Evolutionary conservation across 2,888 invertebrate species (phyloP).

Genomic region (Andrena marginata): DNA sequence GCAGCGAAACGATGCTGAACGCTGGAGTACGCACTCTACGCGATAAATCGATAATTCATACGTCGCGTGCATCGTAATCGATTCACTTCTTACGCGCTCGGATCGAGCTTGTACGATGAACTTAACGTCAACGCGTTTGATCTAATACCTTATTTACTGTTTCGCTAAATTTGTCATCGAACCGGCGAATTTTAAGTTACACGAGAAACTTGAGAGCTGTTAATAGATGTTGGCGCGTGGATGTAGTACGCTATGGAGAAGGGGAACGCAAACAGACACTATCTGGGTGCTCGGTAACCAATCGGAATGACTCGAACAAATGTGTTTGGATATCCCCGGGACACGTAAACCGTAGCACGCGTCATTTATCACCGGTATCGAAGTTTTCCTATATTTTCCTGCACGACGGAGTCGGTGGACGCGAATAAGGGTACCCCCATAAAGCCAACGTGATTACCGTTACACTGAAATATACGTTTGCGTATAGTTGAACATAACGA

Average conservation of each 20-base stretch:
- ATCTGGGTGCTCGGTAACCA: background rate
- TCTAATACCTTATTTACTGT: no score
- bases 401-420: slow-evolving; percentile 21
- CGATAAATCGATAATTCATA: slow-evolving; percentile 43
- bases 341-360: slow-evolving; percentile 17
- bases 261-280: background rate
- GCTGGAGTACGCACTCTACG: background rate
- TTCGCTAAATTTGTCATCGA: no score
- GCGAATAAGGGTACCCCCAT: slow-evolving; percentile 45
- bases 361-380: slow-evolving; percentile 31
- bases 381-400: slow-evolving; percentile 10
- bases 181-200: no score
- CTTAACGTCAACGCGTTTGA: no score
- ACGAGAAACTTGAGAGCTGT: no score
- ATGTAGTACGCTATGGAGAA: background rate
- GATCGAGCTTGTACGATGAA: no score
- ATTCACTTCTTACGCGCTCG: slow-evolving; percentile 2
- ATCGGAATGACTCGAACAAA: slow-evolving; percentile 27
- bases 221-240: no score
- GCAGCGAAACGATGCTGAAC: slow-evolving; percentile 27
- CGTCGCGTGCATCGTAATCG: slow-evolving; percentile 14
- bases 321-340: slow-evolving; percentile 26
- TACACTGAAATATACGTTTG: slow-evolving; percentile 68
- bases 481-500: slow-evolving; percentile 68
- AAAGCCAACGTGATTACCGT: slow-evolving; percentile 59